Conservation (phyloP, 2,113 vertebrate species). For the Chaenocephalus aceratus region DNA sequence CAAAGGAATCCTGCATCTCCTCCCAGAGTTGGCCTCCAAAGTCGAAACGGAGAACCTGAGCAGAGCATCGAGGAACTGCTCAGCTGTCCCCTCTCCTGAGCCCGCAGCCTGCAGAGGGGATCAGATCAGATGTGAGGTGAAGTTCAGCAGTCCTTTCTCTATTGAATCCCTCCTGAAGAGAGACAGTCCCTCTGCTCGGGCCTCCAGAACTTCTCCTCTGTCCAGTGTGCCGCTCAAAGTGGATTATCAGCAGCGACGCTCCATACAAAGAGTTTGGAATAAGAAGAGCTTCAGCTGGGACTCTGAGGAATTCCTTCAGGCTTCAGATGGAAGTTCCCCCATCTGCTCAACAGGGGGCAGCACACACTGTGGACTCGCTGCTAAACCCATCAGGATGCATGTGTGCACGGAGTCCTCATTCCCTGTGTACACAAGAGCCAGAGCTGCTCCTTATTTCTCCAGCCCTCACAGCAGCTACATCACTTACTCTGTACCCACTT, state of each 20-base stretch:
- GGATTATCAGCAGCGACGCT: conserved; percentile 23
- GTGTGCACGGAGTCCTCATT: conserved; percentile 1
- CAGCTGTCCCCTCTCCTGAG: not conserved
- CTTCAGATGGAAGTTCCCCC: conserved; percentile 15
- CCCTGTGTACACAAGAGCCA: conserved; percentile 16
- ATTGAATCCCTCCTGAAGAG: conserved; percentile 79
- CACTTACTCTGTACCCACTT: conserved; percentile 25
- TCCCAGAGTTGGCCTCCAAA: conserved; percentile 62
- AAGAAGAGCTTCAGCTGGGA: conserved; percentile 49
- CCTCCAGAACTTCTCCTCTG: conserved; percentile 34
- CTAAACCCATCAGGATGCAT: not conserved
- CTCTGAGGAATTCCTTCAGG: conserved; percentile 25
- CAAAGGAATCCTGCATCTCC: conserved; percentile 64
- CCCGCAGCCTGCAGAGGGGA: conserved; percentile 1
- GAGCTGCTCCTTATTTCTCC: conserved; percentile 29
- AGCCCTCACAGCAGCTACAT: conserved; percentile 36
- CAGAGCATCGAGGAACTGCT: not conserved
- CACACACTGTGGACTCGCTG: conserved; percentile 28
- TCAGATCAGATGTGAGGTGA: conserved; percentile 44
- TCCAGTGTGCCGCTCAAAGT: conserved; percentile 20
- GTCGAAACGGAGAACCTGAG: not conserved
- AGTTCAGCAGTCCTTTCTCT: conserved; percentile 78
- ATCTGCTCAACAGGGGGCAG: conserved; percentile 54
- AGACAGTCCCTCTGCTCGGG: conserved; percentile 13
- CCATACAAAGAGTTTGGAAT: not conserved